Percentiles rank a stretch among this genome's conserved stretches.
phyloP scores from a whole-genome alignment of 2,113 vertebrate genomes.

The Pungitius pungitius region DNA sequence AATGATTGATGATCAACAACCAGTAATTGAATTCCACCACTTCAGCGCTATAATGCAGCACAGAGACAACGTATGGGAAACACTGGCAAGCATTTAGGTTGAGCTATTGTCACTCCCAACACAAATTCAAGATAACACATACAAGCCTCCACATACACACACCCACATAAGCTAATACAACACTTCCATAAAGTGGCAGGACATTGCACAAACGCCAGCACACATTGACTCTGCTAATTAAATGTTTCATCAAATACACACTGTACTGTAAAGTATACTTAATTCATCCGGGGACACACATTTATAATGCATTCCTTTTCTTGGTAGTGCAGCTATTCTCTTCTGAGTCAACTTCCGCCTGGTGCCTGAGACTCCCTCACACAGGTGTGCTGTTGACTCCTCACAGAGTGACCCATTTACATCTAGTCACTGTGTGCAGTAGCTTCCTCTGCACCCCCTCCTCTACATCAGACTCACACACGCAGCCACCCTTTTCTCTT shows the following conservation, averaged over 20 bases:
- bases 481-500: conserved; percentile 54
- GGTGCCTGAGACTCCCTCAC: conserved; percentile 17
- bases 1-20: no score
- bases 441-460: conserved; percentile 48
- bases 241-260: conserved; percentile 56
- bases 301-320: conserved; percentile 27
- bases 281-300: conserved; percentile 23
- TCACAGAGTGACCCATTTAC: conserved; percentile 76
- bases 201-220: conserved; percentile 63
- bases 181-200: conserved; percentile 71
- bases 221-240: conserved; percentile 52
- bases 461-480: conserved; percentile 23
- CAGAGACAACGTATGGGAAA: conserved; percentile 46
- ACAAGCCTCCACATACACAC: conserved; percentile 71
- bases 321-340: conserved; percentile 1
- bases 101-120: conserved; percentile 65
- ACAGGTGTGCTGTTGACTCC: conserved; percentile 50
- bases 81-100: conserved; percentile 62
- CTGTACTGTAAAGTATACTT: conserved; percentile 25
- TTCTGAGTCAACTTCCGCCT: conserved; percentile 34
- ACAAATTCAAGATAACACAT: conserved; percentile 73
- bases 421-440: conserved; percentile 49
- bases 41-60: conserved; percentile 2
- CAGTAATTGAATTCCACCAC: no score
- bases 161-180: conserved; percentile 77